Conservation (phyloP, 2,113 vertebrate genomes). For the Herpetotheres cachinnans region DNA sequence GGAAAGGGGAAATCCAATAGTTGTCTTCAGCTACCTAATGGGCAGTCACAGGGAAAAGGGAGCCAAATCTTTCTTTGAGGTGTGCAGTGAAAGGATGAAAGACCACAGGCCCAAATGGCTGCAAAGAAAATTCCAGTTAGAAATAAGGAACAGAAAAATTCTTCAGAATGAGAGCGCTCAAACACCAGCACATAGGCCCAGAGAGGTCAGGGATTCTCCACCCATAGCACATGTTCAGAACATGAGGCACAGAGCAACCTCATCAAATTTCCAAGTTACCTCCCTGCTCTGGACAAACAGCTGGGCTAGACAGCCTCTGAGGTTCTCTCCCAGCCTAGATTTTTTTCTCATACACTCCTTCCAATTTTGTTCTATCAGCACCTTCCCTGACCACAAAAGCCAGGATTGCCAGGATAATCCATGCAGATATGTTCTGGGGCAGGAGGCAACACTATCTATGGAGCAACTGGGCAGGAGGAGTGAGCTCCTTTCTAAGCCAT, state of each 20-base stretch:
- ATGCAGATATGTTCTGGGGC: background rate
- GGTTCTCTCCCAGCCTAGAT: background rate
- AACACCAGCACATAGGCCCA: background rate
- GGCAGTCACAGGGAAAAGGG: background rate
- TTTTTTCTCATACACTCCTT: background rate
- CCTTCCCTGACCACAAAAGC: background rate
- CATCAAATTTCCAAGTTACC: background rate
- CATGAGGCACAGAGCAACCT: background rate
- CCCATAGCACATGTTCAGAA: background rate
- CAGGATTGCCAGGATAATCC: background rate
- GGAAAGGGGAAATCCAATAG: fast-evolving
- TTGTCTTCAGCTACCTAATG: background rate
- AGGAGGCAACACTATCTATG: fast-evolving
- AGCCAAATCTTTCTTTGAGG: background rate
- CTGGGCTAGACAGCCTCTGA: background rate
- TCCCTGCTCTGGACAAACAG: background rate
- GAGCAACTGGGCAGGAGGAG: background rate
- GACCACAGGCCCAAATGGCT: background rate
- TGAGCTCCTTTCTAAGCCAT: background rate
- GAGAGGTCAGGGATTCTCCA: background rate
- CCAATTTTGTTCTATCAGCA: background rate
- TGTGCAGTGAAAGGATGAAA: background rate
- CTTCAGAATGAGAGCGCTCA: background rate
- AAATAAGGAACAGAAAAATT: background rate
- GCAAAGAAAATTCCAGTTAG: background rate